Conservation (phyloP, 2,888 invertebrate species). For the Platypus cylindrus region DNA sequence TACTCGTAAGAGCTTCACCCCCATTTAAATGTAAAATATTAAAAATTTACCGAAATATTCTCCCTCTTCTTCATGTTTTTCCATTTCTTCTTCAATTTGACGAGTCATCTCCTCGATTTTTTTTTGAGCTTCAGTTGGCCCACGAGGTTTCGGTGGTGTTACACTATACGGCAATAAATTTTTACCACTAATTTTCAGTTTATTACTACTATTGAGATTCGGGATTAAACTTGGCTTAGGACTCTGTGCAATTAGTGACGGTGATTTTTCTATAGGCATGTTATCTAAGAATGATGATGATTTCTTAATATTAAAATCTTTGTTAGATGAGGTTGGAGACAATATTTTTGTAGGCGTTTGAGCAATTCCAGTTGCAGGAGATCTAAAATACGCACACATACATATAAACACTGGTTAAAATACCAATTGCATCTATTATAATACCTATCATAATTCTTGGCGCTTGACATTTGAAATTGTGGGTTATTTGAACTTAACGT, state of each 20-base stretch:
- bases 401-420: neutral
- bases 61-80: conserved; percentile 86
- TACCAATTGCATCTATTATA: neutral
- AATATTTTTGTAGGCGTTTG: conserved; percentile 34
- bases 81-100: conserved; percentile 91
- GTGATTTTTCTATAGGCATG: conserved; percentile 19
- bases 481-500: conserved; percentile 36
- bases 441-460: conserved; percentile 29
- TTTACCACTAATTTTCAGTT: conserved; percentile 41
- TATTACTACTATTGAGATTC: conserved; percentile 43
- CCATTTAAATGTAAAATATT: too few relatives aligned
- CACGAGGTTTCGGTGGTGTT: conserved; percentile 75
- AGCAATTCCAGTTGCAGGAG: conserved; percentile 37
- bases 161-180: conserved; percentile 76
- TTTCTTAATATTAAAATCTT: conserved; percentile 18
- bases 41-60: conserved; percentile 92
- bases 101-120: conserved; percentile 88
- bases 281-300: conserved; percentile 17
- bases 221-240: conserved; percentile 57
- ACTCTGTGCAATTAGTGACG: conserved; percentile 41
- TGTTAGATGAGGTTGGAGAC: conserved; percentile 21
- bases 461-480: conserved; percentile 34
- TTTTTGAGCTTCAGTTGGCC: conserved; percentile 84
- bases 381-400: conserved; percentile 15
- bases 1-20: too few relatives aligned